Base-by-base conservation (phyloP, 2,797 vertebrate genomes). In the Margarornis squamiger region DNA sequence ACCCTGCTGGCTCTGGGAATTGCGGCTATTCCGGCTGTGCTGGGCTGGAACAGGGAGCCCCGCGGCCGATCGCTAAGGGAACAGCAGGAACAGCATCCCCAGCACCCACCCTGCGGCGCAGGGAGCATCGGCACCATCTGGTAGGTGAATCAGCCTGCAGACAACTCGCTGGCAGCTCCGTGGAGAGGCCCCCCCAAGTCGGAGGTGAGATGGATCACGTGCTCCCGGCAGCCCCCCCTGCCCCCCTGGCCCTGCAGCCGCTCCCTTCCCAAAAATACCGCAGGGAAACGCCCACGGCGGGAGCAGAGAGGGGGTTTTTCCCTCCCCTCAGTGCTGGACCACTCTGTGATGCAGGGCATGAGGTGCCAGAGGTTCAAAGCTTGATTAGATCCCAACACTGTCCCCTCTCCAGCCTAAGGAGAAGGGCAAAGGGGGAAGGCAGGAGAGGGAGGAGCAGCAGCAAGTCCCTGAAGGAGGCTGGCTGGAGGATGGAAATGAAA, bases 101-200 rank as follows among this genome's bases (percentile, higher is more conserved):
- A 93, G 89, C 92, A 87, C 81, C 83, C 78, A 83, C 52, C 52
- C 71, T 45, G 89, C 73, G 71, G 78, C 90, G 34, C 86, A 6
- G 84, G 93, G 72, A 46, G 86, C 86, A 51, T 55, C 27, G 61
- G 86, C 57, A 82, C 96, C 95, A 90, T 83, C 95, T 94, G 92
- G 7, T 76, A 82, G 94, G 96, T 80, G 95, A 91, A 93, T 92
- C 93, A 91, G 92, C 82, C 85, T 74, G 89, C 67, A 86, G 93
- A 86, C 91, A 91, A 88, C 84, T 63, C 15, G 91, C 88, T 95
- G 91, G 90, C 84, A 77, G 91, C 88, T 93, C 88, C 1, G 41
- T 10, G 1, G 22, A 48, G 79, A 81, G 63, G 36, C 19, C 24
- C 59, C 30, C 52, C 49, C 39, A 13, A 41, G 59, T 4, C 10